phyloP scores from a whole-genome alignment of 2,113 vertebrate genomes.

The Abramis brama region DNA sequence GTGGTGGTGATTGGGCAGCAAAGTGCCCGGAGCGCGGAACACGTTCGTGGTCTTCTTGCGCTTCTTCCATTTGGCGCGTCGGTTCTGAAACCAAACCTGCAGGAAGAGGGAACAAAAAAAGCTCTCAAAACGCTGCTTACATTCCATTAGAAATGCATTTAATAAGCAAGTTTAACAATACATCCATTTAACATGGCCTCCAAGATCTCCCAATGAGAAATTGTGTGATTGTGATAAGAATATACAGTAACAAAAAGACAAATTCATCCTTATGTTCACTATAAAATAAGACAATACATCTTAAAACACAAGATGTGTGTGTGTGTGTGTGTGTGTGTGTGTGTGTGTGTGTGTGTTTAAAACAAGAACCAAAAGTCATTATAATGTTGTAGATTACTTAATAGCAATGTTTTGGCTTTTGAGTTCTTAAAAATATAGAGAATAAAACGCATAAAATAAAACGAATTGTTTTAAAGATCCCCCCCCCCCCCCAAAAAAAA shows the following conservation, averaged over 20 bases:
- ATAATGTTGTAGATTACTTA: neutral
- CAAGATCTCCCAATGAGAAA: neutral
- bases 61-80: slow-evolving; percentile 98
- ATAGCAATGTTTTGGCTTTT: neutral
- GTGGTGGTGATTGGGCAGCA: slow-evolving; percentile 86
- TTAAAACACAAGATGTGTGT: no score
- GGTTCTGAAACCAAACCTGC: slow-evolving; percentile 98
- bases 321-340: no score
- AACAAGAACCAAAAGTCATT: neutral
- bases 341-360: neutral
- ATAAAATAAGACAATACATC: neutral
- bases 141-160: neutral
- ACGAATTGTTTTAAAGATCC: neutral
- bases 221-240: neutral
- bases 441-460: neutral
- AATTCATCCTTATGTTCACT: neutral
- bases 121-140: neutral
- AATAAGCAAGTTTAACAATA: neutral
- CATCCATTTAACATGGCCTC: neutral
- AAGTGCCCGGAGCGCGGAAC: slow-evolving; percentile 90
- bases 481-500: no score
- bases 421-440: no score
- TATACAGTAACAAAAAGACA: no score
- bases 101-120: neutral
- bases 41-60: slow-evolving; percentile 99